Evolutionary conservation across 1,140 invertebrate species (phyloP).

Genomic region (Sitophilus oryzae): DNA sequence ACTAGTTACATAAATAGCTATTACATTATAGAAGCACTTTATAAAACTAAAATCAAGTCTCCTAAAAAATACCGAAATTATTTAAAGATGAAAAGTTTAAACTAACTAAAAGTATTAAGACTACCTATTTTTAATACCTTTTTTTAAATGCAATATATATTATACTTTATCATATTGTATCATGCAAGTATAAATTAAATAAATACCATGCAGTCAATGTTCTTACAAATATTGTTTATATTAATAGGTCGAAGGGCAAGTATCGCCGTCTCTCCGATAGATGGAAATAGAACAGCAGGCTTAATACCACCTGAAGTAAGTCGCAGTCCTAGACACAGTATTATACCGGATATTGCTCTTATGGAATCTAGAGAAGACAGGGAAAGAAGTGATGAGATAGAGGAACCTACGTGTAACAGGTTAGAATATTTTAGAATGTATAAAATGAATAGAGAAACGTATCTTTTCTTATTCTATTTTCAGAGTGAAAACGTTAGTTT

Average conservation of each 20-base stretch:
- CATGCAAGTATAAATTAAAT: background rate
- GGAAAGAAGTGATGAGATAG: background rate
- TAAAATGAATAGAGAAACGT: background rate
- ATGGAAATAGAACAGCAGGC: constrained; percentile 40
- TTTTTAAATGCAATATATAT: too few relatives aligned
- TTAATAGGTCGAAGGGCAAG: constrained; percentile 42
- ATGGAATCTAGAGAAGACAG: constrained; percentile 20
- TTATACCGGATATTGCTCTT: constrained; percentile 53
- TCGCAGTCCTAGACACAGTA: constrained; percentile 55
- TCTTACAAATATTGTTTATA: background rate
- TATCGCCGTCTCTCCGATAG: constrained; percentile 46
- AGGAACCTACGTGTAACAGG: background rate
- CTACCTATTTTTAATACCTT: too few relatives aligned
- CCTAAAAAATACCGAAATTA: too few relatives aligned
- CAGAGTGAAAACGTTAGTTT: too few relatives aligned
- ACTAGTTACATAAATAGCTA: too few relatives aligned
- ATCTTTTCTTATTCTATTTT: background rate
- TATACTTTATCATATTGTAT: background rate
- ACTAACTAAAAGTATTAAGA: too few relatives aligned
- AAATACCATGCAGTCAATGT: background rate
- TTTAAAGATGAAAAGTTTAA: too few relatives aligned
- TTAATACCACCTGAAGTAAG: constrained; percentile 52
- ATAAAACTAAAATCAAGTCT: too few relatives aligned
- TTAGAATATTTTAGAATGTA: background rate
- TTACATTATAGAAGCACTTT: too few relatives aligned